Base-by-base conservation (phyloP, 2,888 invertebrate genomes). In the Deilephila elpenor region DNA sequence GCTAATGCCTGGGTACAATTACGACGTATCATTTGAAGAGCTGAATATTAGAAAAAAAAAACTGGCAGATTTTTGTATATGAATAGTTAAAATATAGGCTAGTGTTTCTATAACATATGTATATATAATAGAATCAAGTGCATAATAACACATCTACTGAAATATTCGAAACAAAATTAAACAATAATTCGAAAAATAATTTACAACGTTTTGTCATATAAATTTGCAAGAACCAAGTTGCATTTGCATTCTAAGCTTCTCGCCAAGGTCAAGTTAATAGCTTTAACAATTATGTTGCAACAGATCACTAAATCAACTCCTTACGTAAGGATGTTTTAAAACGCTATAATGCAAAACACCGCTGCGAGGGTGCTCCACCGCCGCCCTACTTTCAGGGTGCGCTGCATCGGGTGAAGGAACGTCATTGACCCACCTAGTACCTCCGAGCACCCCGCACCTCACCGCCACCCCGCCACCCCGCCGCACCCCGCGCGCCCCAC, bases 391-490 rank as follows among this genome's bases (percentile, higher is more conserved):
- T 94, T 89, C 88, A 86, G 86, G 88, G 87, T 82, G 84, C 84
- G 86, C 86, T 91, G 91, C 91, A 90, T 71, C 82, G 88, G 92
- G 90, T 91, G 86, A 92, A 91, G 83, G 90, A 90, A 87, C 92
- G 92, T 89, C 91, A 90, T 91, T 88, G 92, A 92, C 92, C 92
- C 86, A 91, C 84, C 89, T 89, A 88, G 87, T 88, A 88, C 89
- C 90, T 88, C 88, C 88, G 89, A 51, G 77, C 75, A 75, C 78
- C 78, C 81, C 79, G 74, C 79, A 80, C 81, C 53, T 79, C 62
- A 78, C 74, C 88, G 88, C 89, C 87, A 81, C 76, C 78, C 80
- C 81, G 53, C 79, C 61, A 76, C 74, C 75, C 81, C 67, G 88
- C 88, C 79, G 76, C 75, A 75, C 78, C 78, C 80, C 79, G 75